Evolutionary conservation across 2,113 vertebrate species (phyloP), one percentile per base, ranked within the genome.

Genomic region (Cervus canadensis): DNA sequence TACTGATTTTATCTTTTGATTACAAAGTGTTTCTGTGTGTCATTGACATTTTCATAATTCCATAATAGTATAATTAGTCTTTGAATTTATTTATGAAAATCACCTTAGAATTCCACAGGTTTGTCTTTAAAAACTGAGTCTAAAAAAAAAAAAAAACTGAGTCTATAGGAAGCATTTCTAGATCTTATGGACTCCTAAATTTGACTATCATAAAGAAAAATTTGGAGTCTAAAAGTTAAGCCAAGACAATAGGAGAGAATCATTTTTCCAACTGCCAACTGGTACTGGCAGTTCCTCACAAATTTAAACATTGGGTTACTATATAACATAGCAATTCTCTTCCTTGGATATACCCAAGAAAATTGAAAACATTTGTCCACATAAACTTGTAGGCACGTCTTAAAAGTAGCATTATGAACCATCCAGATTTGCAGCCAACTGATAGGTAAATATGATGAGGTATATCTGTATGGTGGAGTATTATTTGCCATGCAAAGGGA

Each of bases 11-110:
- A 57, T 67, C 15, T 64, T 78, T n/a, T 88, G 52, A 56, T 94
- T 64, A 62, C 26, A 59, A 79, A 64, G 16, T 59, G 15, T 74
- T 87, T 92, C 54, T 87, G 25, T 85, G 28, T 93, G 54, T 94
- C 45, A 76, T 9, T 92, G 54, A 52, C 6, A 25, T 91, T 88
- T 83, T 85, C 25, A 45, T 79, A 94, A 60, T 92, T 96, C 19
- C 33, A 11, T 89, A 59, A 45, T 86, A 81, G 64, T 87, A 16
- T 87, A 93, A 57, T 19, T 89, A 96, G 48, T 84, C 76, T 64
- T 94, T 67, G 33, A 94, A 85, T 64, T 92, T 93, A 54, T 85
- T 92, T 71, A 62, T 85, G 81, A 89, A 97, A 94, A 64, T 17
- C 17, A 71, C 43, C 52, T 79, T 71, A 82, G 59, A 92, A 85